Evolutionary conservation across 1,140 invertebrate genomes (phyloP), one percentile per base, ranked within the genome.

Genomic region (Alviniconcha marisindica): DNA sequence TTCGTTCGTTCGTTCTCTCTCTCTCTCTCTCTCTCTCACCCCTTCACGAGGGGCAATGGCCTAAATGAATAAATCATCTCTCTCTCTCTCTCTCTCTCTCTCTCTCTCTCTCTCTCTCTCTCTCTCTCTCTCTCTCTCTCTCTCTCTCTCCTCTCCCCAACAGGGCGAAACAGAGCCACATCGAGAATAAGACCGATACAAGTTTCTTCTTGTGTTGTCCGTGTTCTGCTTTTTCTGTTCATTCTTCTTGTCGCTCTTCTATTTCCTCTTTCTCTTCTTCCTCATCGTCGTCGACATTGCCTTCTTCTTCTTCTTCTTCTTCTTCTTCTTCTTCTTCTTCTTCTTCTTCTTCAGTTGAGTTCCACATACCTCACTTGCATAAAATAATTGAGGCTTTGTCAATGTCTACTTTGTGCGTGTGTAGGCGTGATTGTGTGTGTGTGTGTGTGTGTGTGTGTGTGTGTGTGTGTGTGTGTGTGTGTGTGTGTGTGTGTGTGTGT

Each of bases 51-150:
- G 7, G 5, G 5, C 18, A 10, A 18, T 10, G 18, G 44, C 18
- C 44, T 48, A 10, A 10, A 5, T 48, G 7, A 10, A 5, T 18
- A 5, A 48, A 48, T 48, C 44, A 48, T 66, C 28, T 66, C 7
- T 66, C 4, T 66, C n/a, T 33, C 63, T 66, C 28, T 66, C 7
- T 7, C n/a, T 33, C 28, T 28, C 24, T 31, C 28, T 66, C n/a
- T 66, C 63, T 66, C n/a, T 31, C 63, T 66, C 63, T 31, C 63
- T 66, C 63, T 66, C 63, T 66, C 63, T 66, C 63, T 66, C n/a
- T 66, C 63, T 66, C 28, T 33, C 5, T 33, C 28, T 33, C 28
- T 33, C 21, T 66, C 63, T 66, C 63, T 66, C n/a, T 66, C 63
- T 66, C 63, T 66, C n/a, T 66, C 63, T 66, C 63, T 66, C 63